Evolutionary conservation across 2,888 invertebrate genomes (phyloP), one percentile per base, ranked within the genome.

Genomic region (Drosophila testacea): DNA sequence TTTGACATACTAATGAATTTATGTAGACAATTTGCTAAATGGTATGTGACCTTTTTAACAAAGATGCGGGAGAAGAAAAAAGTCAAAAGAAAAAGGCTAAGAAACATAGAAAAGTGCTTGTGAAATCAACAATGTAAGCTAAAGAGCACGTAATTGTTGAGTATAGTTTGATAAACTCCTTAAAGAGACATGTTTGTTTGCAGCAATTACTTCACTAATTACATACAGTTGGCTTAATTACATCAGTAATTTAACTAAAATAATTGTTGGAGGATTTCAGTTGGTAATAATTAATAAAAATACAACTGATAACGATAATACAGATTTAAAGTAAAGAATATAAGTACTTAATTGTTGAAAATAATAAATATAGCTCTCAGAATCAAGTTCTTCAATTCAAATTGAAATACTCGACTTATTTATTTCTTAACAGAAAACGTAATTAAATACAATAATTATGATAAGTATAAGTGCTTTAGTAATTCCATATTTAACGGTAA

Each of bases 1-100:
- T 79, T 79, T 72, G 56, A 69, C 70, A 63, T 73, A 77, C 80
- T 79, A 80, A 79, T 79, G 77, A 79, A 79, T 77, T 80, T 80
- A 77, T 80, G 80, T 79, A 74, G 77, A 74, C 80, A 79, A 79
- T 80, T 79, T 79, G 68, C 63, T 61, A 72, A 77, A 77, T 67
- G 68, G 68, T 42, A 78, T 75, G 60, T 73, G 69, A 77, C 61
- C 77, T 73, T 44, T 36, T 39, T 56, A 6, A 30, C 32, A 55
- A 57, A 57, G 32, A 64, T 72, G 64, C 68, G 68, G 75, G 76
- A 34, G n/a, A 6, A 1, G 9, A 38, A 27, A 22, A 38, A 30
- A 9, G 27, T 22, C 2, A 10, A 9, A 22, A 48, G 11, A 6
- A 48, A 48, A n/a, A 32, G 22, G 7, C 2, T 34, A 38, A 6